Evolutionary conservation across 2,797 vertebrate genomes (phyloP).

Genomic region (Lagocephalus sceleratus): DNA sequence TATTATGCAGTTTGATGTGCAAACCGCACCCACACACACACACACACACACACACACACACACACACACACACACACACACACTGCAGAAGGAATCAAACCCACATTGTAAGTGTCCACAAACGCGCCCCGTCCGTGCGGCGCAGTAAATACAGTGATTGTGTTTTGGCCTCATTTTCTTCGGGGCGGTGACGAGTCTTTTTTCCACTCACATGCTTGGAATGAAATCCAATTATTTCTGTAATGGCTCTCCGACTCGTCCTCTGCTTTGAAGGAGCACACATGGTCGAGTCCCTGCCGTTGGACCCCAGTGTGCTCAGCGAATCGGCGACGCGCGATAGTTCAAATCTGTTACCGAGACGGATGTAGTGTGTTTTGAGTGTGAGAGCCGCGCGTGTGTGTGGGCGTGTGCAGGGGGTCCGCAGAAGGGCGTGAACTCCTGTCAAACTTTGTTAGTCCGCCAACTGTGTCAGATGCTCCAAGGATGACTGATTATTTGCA

Average conservation of each 20-base stretch:
- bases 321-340: slow-evolving; percentile 52
- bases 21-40: slow-evolving; percentile 22
- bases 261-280: slow-evolving; percentile 64
- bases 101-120: slow-evolving; percentile 25
- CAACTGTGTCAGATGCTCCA: slow-evolving; percentile 31
- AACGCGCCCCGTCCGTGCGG: slow-evolving; percentile 29
- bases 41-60: background rate
- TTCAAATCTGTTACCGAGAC: slow-evolving; percentile 46
- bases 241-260: slow-evolving; percentile 66
- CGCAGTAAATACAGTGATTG: slow-evolving; percentile 57
- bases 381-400: slow-evolving; percentile 4
- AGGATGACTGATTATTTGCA: slow-evolving; percentile 64
- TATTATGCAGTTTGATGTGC: slow-evolving; percentile 34
- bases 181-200: slow-evolving; percentile 60
- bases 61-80: slow-evolving; percentile 1
- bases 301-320: slow-evolving; percentile 53
- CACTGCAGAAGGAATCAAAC: slow-evolving; percentile 8
- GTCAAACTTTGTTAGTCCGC: slow-evolving; percentile 50
- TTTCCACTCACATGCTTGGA: slow-evolving; percentile 66
- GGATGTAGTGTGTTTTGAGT: slow-evolving; percentile 25
- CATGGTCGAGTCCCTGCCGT: slow-evolving; percentile 63
- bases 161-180: slow-evolving; percentile 59
- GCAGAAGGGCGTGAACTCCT: slow-evolving; percentile 34
- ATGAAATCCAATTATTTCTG: slow-evolving; percentile 74
- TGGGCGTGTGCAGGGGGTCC: slow-evolving; percentile 2